A percentile compares a stretch with the other conserved stretches of the same genome.
phyloP scores from a whole-genome alignment of 2,113 vertebrate species.

The Campylomormyrus numenius region DNA sequence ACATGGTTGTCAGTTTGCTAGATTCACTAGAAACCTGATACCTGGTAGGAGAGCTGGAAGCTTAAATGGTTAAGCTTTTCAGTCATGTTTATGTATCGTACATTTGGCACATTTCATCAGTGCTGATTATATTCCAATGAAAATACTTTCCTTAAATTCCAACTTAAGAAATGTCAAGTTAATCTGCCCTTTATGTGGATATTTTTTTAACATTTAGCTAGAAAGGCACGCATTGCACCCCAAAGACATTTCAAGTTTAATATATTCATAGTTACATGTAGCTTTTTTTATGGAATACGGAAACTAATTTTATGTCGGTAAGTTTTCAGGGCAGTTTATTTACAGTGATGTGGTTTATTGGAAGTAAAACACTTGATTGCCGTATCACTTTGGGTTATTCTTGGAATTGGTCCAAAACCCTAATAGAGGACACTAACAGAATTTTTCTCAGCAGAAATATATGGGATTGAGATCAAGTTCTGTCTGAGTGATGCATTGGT shows the following conservation, averaged over 20 bases:
- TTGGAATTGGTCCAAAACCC: not conserved
- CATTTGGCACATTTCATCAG: not conserved
- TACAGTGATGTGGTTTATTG: not conserved
- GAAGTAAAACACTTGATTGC: not conserved
- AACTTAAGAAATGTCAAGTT: not conserved
- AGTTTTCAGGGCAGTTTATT: not conserved
- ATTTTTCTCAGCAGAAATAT: constrained; percentile 2
- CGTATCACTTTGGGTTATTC: not conserved
- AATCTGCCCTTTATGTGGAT: not conserved
- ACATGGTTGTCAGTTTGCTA: not conserved
- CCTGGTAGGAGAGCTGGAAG: not conserved
- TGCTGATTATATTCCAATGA: not conserved
- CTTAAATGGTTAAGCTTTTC: not conserved
- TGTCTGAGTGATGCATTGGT: not conserved
- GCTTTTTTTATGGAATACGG: not conserved
- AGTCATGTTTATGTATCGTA: not conserved
- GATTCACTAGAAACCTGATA: not conserved
- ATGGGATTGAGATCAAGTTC: not conserved
- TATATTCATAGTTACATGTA: not conserved
- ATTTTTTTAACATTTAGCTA: not conserved
- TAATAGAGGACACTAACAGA: not conserved
- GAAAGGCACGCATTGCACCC: not conserved
- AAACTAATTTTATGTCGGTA: not conserved
- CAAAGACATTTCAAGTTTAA: not conserved
- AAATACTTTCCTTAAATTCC: not conserved